Conservation (phyloP, 2,797 vertebrate genomes). For the Silurus aristotelis region DNA sequence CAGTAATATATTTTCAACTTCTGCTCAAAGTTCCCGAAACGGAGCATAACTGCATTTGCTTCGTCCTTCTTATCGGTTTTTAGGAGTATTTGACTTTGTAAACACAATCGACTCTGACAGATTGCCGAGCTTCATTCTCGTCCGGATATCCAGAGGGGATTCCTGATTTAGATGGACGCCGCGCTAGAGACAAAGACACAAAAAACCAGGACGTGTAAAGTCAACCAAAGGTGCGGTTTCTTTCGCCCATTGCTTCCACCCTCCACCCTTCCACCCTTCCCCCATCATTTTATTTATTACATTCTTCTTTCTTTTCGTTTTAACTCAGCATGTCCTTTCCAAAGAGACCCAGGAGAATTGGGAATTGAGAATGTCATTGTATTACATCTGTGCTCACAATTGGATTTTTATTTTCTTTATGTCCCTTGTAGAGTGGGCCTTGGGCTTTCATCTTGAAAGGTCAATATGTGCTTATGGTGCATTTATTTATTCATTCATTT, state of each 20-base stretch:
- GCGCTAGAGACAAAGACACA: conserved; percentile 36
- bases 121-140: conserved; percentile 16
- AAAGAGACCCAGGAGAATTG: conserved; percentile 57
- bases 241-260: conserved; percentile 7
- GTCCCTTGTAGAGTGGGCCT: conserved; percentile 53
- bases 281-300: no score
- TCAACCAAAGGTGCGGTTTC: conserved; percentile 29
- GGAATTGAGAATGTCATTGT: conserved; percentile 71
- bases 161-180: conserved; percentile 22
- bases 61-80: conserved; percentile 11
- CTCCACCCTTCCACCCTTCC: no score
- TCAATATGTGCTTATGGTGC: conserved; percentile 65
- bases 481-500: conserved; percentile 12
- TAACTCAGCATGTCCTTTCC: conserved; percentile 39
- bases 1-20: not conserved
- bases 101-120: not conserved
- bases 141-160: conserved; percentile 15
- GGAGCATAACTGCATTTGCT: conserved; percentile 1
- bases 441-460: conserved; percentile 64
- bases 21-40: not conserved
- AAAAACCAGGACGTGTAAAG: conserved; percentile 8
- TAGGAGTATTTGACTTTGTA: conserved; percentile 15
- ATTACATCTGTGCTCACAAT: conserved; percentile 55
- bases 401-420: conserved; percentile 65
- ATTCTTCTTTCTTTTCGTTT: not conserved